These are phyloP conservation scores for Prinia subflava DNA, from an alignment of 2,113 vertebrate species.

Conservation along the genomic window DNA sequence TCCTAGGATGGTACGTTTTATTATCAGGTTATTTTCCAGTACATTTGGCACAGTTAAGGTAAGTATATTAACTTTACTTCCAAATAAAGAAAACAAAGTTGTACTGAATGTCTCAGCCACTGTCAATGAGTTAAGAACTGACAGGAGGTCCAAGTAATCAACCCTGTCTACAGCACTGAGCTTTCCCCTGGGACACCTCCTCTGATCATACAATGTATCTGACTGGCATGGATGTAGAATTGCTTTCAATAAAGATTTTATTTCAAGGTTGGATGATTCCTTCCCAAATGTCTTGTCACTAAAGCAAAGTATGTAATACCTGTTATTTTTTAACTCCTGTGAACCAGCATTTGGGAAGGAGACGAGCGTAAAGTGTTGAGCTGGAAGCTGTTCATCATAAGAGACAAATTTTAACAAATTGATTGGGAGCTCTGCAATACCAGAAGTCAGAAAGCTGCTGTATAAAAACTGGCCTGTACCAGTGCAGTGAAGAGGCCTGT, in stretches of 20 bases:
- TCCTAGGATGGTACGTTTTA: constrained; percentile 64
- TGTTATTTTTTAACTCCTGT: constrained; percentile 58
- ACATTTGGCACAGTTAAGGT: constrained; percentile 81
- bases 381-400: constrained; percentile 39
- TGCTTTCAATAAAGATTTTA: constrained; percentile 81
- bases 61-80: constrained; percentile 76
- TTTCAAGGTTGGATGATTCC: constrained; percentile 79
- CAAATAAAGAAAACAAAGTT: constrained; percentile 77
- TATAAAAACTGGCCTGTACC: constrained; percentile 10
- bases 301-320: constrained; percentile 71
- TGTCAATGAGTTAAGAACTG: constrained; percentile 74
- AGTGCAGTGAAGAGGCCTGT: background rate
- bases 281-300: constrained; percentile 74
- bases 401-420: constrained; percentile 52
- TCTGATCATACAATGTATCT: constrained; percentile 70
- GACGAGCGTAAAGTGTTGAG: constrained; percentile 41
- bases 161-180: constrained; percentile 55
- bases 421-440: constrained; percentile 42
- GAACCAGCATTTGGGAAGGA: constrained; percentile 49
- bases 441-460: constrained; percentile 48
- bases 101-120: constrained; percentile 62
- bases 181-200: constrained; percentile 67
- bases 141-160: constrained; percentile 77
- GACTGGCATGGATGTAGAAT: constrained; percentile 76
- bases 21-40: constrained; percentile 80